phyloP scores from a whole-genome alignment of 2,797 vertebrate species.

The Megalops cyprinoides region DNA sequence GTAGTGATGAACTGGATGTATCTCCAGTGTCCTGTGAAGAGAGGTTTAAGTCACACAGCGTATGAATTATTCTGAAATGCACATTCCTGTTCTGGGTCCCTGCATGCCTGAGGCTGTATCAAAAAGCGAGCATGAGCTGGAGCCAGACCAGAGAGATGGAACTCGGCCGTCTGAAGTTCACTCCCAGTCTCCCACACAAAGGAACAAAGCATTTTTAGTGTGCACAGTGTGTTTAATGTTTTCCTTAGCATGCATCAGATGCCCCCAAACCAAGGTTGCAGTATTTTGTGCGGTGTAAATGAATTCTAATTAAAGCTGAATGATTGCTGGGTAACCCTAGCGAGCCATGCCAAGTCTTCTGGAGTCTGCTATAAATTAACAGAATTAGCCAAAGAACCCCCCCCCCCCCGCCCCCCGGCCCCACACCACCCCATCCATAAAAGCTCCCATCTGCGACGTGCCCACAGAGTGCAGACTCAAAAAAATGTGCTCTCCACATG shows the following conservation, averaged over 20 bases:
- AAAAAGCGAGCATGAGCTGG: slow-evolving; percentile 44
- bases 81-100: slow-evolving; percentile 66
- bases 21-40: slow-evolving; percentile 58
- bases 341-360: slow-evolving; percentile 58
- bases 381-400: slow-evolving; percentile 55
- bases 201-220: not conserved
- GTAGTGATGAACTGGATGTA: slow-evolving; percentile 52
- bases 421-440: not conserved
- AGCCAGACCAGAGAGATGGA: not conserved
- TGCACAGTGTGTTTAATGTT: not conserved
- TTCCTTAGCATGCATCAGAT: slow-evolving; percentile 19
- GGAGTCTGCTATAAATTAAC: slow-evolving; percentile 62
- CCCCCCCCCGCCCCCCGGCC: too few relatives aligned
- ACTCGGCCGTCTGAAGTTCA: not conserved
- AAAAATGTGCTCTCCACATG: not conserved
- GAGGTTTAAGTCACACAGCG: slow-evolving; percentile 60
- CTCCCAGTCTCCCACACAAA: not conserved
- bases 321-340: slow-evolving; percentile 28
- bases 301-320: slow-evolving; percentile 63
- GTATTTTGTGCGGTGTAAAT: slow-evolving; percentile 54
- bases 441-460: slow-evolving; percentile 19
- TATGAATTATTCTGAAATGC: slow-evolving; percentile 62
- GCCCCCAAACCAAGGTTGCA: slow-evolving; percentile 41
- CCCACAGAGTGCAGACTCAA: not conserved
- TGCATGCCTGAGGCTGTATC: slow-evolving; percentile 58